phyloP scores from a whole-genome alignment of 2,113 vertebrate genomes.

The Junco hyemalis region DNA sequence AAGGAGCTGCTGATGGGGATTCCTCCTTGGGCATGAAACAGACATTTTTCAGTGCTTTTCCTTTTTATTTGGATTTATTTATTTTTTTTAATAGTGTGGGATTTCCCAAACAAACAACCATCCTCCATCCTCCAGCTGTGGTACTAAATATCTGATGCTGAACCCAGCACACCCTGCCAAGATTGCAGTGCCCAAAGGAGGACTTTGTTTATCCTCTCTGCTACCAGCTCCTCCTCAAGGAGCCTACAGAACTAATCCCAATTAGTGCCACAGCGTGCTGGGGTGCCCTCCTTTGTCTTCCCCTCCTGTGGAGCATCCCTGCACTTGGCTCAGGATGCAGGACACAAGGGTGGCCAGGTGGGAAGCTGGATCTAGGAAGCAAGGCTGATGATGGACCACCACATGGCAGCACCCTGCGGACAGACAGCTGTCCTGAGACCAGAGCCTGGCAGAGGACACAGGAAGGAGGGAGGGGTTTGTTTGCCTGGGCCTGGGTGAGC shows the following conservation, averaged over 20 bases:
- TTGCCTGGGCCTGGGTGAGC: neutral
- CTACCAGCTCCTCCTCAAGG: neutral
- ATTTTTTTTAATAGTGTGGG: neutral
- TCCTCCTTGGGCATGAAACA: neutral
- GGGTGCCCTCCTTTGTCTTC: neutral
- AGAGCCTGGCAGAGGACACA: rapidly evolving
- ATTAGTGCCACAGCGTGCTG: neutral
- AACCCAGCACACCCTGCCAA: neutral
- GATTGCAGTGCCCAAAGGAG: neutral
- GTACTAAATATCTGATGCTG: neutral
- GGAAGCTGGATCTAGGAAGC: neutral
- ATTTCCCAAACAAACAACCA: neutral
- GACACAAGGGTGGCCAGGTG: neutral
- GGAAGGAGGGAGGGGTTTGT: neutral
- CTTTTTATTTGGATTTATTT: neutral
- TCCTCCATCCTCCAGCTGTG: neutral
- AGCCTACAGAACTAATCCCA: neutral
- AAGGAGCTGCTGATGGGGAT: neutral
- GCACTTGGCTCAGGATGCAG: neutral
- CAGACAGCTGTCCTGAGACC: neutral
- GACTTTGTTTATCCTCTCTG: neutral
- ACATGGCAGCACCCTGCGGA: neutral
- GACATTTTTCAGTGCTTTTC: neutral
- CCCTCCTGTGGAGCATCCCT: neutral
- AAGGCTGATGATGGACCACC: neutral